Evolutionary conservation across 2,888 invertebrate genomes (phyloP).

Genomic region (Anodontia alba): DNA sequence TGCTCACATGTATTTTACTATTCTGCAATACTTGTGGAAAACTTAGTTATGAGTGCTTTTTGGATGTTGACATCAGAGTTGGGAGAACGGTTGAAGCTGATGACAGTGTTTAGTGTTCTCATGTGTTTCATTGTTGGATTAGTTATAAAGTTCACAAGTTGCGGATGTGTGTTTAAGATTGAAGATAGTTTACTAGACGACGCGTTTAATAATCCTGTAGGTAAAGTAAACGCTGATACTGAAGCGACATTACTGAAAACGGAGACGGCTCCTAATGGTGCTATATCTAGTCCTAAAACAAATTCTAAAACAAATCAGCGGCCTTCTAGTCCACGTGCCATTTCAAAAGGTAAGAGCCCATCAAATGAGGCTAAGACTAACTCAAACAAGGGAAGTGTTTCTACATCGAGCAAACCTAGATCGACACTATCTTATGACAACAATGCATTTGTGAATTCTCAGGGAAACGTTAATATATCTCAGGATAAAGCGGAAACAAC

Average conservation of each 20-base stretch:
- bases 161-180: constrained; percentile 64
- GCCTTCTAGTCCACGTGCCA: not conserved
- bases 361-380: not conserved
- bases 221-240: constrained; percentile 23
- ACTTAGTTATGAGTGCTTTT: constrained; percentile 72
- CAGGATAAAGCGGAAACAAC: not conserved
- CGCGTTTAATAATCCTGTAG: constrained; percentile 56
- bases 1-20: constrained; percentile 75
- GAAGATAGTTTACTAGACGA: constrained; percentile 55
- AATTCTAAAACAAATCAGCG: not conserved
- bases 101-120: constrained; percentile 66
- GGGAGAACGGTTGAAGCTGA: constrained; percentile 66
- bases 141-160: constrained; percentile 71
- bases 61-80: constrained; percentile 71
- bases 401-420: not conserved
- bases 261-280: not conserved
- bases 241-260: not conserved
- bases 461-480: constrained; percentile 41
- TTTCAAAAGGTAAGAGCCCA: constrained; percentile 1
- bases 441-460: constrained; percentile 50
- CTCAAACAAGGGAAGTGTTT: not conserved
- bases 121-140: constrained; percentile 70
- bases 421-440: constrained; percentile 41
- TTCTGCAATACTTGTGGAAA: constrained; percentile 70
- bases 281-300: not conserved